Evolutionary conservation across 1,140 invertebrate genomes (phyloP).

Genomic region (Andrena cerasifolii): DNA sequence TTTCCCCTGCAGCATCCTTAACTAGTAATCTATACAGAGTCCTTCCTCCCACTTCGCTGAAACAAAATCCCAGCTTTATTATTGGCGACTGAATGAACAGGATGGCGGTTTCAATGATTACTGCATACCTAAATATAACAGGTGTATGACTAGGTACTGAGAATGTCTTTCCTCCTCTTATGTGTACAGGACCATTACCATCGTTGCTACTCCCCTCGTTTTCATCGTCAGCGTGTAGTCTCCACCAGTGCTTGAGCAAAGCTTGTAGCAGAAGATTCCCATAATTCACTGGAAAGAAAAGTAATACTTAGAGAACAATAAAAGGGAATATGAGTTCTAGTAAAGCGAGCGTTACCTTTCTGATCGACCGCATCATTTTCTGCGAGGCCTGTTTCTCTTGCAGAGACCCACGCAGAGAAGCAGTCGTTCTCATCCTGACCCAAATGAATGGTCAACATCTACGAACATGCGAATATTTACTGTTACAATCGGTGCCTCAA

Average conservation of each 20-base stretch:
- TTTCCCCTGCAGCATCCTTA: conserved; percentile 97
- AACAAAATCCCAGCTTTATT: conserved; percentile 65
- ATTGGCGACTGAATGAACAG: neutral
- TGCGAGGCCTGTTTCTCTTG: conserved; percentile 95
- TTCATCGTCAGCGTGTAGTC: conserved; percentile 83
- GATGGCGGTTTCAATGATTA: neutral
- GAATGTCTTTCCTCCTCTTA: conserved; percentile 89
- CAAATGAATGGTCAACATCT: conserved; percentile 98
- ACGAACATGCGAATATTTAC: conserved; percentile 64
- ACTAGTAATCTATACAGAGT: conserved; percentile 95
- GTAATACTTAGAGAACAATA: conserved; percentile 19
- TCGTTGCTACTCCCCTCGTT: conserved; percentile 78
- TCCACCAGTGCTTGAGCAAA: conserved; percentile 97
- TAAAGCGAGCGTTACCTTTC: conserved; percentile 85
- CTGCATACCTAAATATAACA: conserved; percentile 93
- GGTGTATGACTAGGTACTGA: conserved; percentile 97
- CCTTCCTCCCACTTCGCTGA: conserved; percentile 96
- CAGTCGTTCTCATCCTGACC: conserved; percentile 98
- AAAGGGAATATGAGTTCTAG: conserved; percentile 10
- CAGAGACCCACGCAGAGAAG: conserved; percentile 98
- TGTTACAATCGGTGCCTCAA: neutral
- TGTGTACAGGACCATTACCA: conserved; percentile 74
- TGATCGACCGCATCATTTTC: conserved; percentile 91
- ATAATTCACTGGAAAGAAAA: conserved; percentile 92
- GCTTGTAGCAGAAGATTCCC: conserved; percentile 97